Evolutionary conservation across 2,797 vertebrate species (phyloP).

Genomic region (Columba guinea): DNA sequence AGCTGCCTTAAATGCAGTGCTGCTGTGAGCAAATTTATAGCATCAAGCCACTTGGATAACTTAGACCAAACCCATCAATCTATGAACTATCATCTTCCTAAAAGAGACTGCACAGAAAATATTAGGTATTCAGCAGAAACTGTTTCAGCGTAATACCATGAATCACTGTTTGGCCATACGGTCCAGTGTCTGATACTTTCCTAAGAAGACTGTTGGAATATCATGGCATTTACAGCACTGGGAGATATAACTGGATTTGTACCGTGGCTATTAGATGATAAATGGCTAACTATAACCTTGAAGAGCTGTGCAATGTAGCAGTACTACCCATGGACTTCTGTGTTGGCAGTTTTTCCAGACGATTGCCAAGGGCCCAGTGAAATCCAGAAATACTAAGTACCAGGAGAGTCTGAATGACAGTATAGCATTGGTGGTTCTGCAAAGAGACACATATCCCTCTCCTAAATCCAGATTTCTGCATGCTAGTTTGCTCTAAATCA

Average conservation of each 20-base stretch:
- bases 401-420: neutral
- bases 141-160: neutral
- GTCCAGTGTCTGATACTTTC: neutral
- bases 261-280: neutral
- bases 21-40: neutral
- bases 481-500: slow-evolving; percentile 8
- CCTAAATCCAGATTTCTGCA: neutral
- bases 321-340: neutral
- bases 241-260: neutral
- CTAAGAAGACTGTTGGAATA: neutral
- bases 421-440: neutral
- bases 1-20: neutral
- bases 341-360: neutral
- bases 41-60: neutral
- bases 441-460: neutral
- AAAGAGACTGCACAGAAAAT: neutral
- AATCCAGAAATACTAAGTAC: neutral
- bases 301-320: neutral
- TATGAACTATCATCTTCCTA: slow-evolving; percentile 1
- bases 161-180: neutral
- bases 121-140: neutral
- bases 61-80: neutral
- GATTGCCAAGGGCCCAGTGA: neutral
- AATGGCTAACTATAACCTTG: neutral
- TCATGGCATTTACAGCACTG: neutral